These are phyloP conservation scores for Sphinx pinastri DNA, from an alignment of 2,888 invertebrate species.

Conservation along the genomic window DNA sequence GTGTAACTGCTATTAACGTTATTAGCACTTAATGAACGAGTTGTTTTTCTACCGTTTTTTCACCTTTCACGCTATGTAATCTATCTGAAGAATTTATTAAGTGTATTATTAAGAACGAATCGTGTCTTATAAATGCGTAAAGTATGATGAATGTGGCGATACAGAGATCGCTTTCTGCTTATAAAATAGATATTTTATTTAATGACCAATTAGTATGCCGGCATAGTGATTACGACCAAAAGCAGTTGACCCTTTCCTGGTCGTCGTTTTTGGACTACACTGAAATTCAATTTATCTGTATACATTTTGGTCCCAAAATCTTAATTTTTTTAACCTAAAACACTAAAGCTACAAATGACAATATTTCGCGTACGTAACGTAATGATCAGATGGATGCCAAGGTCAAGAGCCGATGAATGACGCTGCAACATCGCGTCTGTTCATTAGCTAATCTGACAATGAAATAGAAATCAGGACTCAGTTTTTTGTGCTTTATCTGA, in stretches of 20 bases:
- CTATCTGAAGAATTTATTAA: background rate
- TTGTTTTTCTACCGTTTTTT: background rate
- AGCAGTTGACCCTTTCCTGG: too few species aligned
- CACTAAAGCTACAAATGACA: background rate
- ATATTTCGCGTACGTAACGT: background rate
- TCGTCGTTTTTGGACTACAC: too few species aligned
- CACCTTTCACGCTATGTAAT: background rate
- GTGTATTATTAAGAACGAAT: background rate
- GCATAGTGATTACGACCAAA: too few species aligned
- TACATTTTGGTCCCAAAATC: too few species aligned
- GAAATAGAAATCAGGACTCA: conserved; percentile 7
- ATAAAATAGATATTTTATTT: background rate
- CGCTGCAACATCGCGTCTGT: background rate
- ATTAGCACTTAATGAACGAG: conserved; percentile 4
- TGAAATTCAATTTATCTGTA: too few species aligned
- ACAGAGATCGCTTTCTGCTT: background rate
- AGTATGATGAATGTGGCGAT: background rate
- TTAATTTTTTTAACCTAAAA: too few species aligned
- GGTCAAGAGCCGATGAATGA: conserved; percentile 15
- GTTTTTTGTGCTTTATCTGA: background rate
- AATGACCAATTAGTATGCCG: background rate
- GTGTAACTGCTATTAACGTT: conserved; percentile 8
- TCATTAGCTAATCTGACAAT: background rate
- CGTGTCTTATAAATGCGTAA: background rate
- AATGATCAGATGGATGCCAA: conserved; percentile 20